Evolutionary conservation across 2,797 vertebrate species (phyloP), one percentile per base, ranked within the genome.

Genomic region (Coracias cyanogaster): DNA sequence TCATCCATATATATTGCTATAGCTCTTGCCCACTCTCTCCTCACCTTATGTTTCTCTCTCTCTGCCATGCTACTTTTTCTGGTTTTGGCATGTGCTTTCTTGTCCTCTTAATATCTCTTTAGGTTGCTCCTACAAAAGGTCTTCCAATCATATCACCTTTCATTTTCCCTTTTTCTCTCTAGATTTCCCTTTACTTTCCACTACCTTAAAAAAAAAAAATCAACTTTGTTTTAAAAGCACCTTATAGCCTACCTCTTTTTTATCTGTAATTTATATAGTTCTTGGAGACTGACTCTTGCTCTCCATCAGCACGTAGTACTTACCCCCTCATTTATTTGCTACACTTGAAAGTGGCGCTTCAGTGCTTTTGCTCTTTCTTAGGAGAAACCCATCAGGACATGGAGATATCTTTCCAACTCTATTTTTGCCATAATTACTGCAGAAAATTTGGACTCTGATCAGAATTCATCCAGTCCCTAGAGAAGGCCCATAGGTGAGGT

Each of bases 291-390:
- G 28, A 67, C 9, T 71, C 19, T 33, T 87, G 15, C 5, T 43
- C 7, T 87, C 8, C 8, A 8, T 62, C 15, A 51, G 45, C 6
- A n/a, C 1, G 0, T 17, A 9, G 6, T 2, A 2, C 21, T 5
- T 39, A 18, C 19, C 26, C 17, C 9, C 12, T 65, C 37, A 19
- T 6, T n/a, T 69, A 52, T 43, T 85, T 45, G 9, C 24, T 52
- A 8, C 8, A 7, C 31, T 74, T 89, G 74, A 8, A 58, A 62
- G 26, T 24, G 12, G 7, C 20, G 7, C 17, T 64, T 69, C 5
- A 43, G 26, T 35, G n/a, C 8, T 93, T 86, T 81, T 77, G 4
- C 21, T 73, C 43, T 61, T 72, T 65, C 37, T 70, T 80, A 60
- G 26, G 57, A 81, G 41, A 86, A 78, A 31, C 2, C 7, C 11